These are phyloP conservation scores for Bubo bubo DNA, from an alignment of 2,113 vertebrate genomes.

Conservation along the genomic window DNA sequence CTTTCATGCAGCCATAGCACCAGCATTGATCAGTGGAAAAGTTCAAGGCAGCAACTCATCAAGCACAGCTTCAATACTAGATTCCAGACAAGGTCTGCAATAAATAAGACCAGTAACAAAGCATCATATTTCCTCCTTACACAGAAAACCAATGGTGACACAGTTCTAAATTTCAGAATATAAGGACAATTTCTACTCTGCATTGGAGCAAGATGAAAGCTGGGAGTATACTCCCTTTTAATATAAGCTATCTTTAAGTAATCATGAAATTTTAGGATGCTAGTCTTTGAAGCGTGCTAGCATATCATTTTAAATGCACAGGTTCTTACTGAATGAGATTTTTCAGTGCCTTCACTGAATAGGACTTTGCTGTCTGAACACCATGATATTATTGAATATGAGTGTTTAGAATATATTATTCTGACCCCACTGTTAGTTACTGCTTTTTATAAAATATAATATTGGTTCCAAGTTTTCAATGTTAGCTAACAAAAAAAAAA, in stretches of 20 bases:
- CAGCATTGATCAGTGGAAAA: slow-evolving; percentile 83
- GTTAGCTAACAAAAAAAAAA: slow-evolving; percentile 65
- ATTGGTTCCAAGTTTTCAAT: slow-evolving; percentile 56
- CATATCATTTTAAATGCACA: slow-evolving; percentile 46
- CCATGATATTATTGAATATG: not conserved
- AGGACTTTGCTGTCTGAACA: not conserved
- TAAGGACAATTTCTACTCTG: slow-evolving; percentile 44
- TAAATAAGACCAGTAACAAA: slow-evolving; percentile 81
- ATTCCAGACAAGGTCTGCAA: slow-evolving; percentile 81
- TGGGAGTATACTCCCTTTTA: slow-evolving; percentile 28
- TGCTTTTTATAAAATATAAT: slow-evolving; percentile 53
- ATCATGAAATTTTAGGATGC: slow-evolving; percentile 26
- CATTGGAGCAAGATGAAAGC: slow-evolving; percentile 26
- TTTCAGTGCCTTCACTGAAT: not conserved
- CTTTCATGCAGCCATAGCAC: slow-evolving; percentile 74
- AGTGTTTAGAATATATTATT: slow-evolving; percentile 55
- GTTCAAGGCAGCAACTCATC: slow-evolving; percentile 83
- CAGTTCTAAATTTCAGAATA: slow-evolving; percentile 72
- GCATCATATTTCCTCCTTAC: slow-evolving; percentile 76
- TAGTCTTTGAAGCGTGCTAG: slow-evolving; percentile 46
- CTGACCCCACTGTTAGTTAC: not conserved
- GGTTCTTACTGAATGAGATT: slow-evolving; percentile 2
- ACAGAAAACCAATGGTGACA: slow-evolving; percentile 72
- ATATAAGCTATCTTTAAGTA: slow-evolving; percentile 40
- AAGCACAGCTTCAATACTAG: slow-evolving; percentile 78